A percentile compares a stretch with the other conserved stretches of the same genome.
Evolutionary conservation across 2,888 invertebrate species (phyloP).

Genomic region (Chouioia cunea): DNA sequence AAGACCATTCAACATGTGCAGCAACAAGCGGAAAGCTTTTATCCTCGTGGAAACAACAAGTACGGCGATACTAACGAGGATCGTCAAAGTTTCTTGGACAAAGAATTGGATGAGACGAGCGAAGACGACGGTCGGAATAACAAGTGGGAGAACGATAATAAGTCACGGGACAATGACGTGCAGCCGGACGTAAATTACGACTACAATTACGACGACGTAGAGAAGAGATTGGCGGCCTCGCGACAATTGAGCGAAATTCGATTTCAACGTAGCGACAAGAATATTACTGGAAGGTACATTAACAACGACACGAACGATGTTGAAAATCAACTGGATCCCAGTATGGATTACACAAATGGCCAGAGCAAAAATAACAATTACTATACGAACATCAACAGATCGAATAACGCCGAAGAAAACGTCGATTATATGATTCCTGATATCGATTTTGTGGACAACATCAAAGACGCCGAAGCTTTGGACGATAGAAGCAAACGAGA

Average conservation of each 20-base stretch:
- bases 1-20: slow-evolving; percentile 43
- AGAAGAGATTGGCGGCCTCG: slow-evolving; percentile 46
- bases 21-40: slow-evolving; percentile 46
- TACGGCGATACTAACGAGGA: slow-evolving; percentile 39
- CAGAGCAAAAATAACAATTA: slow-evolving; percentile 51
- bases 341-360: slow-evolving; percentile 59
- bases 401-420: slow-evolving; percentile 43
- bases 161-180: slow-evolving; percentile 16
- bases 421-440: slow-evolving; percentile 48
- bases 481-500: slow-evolving; percentile 38
- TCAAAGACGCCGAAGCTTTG: slow-evolving; percentile 46
- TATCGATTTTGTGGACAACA: slow-evolving; percentile 51
- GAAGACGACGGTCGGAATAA: slow-evolving; percentile 51
- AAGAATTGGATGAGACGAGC: slow-evolving; percentile 46
- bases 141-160: slow-evolving; percentile 52
- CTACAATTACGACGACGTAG: slow-evolving; percentile 52
- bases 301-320: slow-evolving; percentile 49
- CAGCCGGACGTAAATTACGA: slow-evolving; percentile 53
- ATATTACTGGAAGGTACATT: slow-evolving; percentile 35
- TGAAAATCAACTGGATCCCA: slow-evolving; percentile 52
- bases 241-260: slow-evolving; percentile 54
- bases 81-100: slow-evolving; percentile 37
- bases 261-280: slow-evolving; percentile 57
- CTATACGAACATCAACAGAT: slow-evolving; percentile 44
- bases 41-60: slow-evolving; percentile 35